Evolutionary conservation across 2,888 invertebrate species (phyloP).

Genomic region (Eutolmus rufibarbis): DNA sequence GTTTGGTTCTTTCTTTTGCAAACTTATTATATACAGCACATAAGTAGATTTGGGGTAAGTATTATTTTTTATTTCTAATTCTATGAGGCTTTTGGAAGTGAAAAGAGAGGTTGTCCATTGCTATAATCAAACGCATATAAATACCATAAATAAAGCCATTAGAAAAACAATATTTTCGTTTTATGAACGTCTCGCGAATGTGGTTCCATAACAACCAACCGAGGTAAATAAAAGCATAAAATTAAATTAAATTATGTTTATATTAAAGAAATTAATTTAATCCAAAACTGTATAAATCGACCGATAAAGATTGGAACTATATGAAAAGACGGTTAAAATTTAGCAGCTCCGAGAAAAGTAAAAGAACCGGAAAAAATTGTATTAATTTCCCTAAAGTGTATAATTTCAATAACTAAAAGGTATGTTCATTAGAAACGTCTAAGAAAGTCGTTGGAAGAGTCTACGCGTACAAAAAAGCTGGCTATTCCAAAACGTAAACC

Average conservation of each 20-base stretch:
- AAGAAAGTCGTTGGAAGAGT: neutral
- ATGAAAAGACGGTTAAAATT: conserved; percentile 47
- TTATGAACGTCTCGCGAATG: conserved; percentile 46
- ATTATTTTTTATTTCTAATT: neutral
- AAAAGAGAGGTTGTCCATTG: neutral
- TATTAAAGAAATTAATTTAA: neutral
- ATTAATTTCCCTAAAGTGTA: too few species aligned
- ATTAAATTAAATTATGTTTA: neutral
- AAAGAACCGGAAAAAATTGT: neutral
- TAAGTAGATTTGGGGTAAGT: too few species aligned
- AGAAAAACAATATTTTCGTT: conserved; percentile 43
- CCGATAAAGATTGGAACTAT: conserved; percentile 46
- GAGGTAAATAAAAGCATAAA: neutral
- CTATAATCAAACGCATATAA: neutral
- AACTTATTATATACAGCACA: too few species aligned
- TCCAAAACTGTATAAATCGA: conserved; percentile 34
- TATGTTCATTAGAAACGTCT: neutral
- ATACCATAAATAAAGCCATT: conserved; percentile 16
- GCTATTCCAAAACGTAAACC: neutral
- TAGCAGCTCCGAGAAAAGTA: conserved; percentile 50
- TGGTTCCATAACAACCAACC: conserved; percentile 18
- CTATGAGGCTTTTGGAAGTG: conserved; percentile 33
- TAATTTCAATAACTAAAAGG: too few species aligned
- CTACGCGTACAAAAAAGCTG: neutral
- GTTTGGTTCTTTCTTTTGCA: too few species aligned